Percentiles rank a stretch among this genome's conserved stretches.
Conservation (phyloP, 1,140 invertebrate species). For the Eriocheir sinensis region DNA sequence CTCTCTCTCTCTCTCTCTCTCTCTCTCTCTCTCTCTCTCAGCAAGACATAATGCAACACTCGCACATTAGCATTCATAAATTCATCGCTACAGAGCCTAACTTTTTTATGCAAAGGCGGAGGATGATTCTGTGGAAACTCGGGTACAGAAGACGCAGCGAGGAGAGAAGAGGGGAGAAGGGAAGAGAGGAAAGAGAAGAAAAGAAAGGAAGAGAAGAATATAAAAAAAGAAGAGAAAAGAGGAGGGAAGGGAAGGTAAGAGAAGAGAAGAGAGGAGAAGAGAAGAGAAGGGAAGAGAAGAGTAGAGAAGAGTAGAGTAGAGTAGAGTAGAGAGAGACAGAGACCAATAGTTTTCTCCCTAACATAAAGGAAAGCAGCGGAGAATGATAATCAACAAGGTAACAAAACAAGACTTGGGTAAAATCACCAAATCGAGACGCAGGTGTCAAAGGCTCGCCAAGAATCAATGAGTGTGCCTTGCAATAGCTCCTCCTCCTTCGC, state of each 20-base stretch:
- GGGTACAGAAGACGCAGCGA: not conserved
- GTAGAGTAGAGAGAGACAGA: too few species aligned
- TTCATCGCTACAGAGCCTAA: not conserved
- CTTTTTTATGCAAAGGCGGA: not conserved
- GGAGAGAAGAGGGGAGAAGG: slow-evolving; percentile 11
- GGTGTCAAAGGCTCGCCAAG: not conserved
- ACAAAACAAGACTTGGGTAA: not conserved
- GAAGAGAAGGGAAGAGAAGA: too few species aligned
- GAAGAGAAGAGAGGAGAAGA: too few species aligned
- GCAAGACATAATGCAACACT: not conserved
- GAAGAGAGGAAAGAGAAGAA: slow-evolving; percentile 23
- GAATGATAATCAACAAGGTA: too few species aligned
- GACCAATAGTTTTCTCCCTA: too few species aligned
- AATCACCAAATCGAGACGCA: not conserved
- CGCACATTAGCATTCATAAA: slow-evolving; percentile 7
- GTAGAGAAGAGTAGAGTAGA: too few species aligned
- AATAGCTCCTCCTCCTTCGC: too few species aligned
- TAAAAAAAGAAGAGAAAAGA: slow-evolving; percentile 8
- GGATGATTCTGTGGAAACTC: not conserved
- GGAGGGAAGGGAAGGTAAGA: too few species aligned
- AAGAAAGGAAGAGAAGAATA: slow-evolving; percentile 10
- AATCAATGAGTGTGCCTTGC: not conserved
- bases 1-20: slow-evolving; percentile 4
- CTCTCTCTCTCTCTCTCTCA: not conserved
- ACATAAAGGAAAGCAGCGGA: too few species aligned